Conservation (phyloP, 2,797 vertebrate species). For the Acomys russatus region DNA sequence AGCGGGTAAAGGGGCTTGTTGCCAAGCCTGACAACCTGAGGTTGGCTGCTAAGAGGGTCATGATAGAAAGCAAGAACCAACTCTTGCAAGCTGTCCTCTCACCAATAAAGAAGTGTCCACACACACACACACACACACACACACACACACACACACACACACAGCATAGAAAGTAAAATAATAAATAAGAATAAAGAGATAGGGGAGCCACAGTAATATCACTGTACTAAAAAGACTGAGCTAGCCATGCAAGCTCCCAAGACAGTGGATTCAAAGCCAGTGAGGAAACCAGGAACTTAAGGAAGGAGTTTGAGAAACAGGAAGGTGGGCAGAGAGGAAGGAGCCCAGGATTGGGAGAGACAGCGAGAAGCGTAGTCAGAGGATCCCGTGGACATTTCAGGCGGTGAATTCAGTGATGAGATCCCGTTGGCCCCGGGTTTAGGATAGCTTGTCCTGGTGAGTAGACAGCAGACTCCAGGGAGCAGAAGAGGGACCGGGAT, state of each 20-base stretch:
- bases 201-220: not conserved
- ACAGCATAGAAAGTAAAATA: not conserved
- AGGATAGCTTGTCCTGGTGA: not conserved
- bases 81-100: not conserved
- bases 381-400: not conserved
- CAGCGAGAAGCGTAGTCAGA: not conserved
- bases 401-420: not conserved
- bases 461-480: not conserved
- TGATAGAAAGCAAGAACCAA: not conserved
- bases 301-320: not conserved
- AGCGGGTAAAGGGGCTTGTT: not conserved
- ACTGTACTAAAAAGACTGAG: not conserved
- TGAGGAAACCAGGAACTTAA: not conserved
- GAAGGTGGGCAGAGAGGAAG: too few relatives aligned
- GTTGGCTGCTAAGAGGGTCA: not conserved
- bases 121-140: not conserved
- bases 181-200: not conserved
- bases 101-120: too few relatives aligned
- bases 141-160: not conserved
- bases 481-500: not conserved
- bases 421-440: not conserved
- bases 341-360: not conserved
- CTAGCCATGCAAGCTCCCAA: not conserved
- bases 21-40: not conserved
- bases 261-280: not conserved